These are phyloP conservation scores for Drosophila demipolita DNA, from an alignment of 2,888 invertebrate genomes.

Conservation along the genomic window DNA sequence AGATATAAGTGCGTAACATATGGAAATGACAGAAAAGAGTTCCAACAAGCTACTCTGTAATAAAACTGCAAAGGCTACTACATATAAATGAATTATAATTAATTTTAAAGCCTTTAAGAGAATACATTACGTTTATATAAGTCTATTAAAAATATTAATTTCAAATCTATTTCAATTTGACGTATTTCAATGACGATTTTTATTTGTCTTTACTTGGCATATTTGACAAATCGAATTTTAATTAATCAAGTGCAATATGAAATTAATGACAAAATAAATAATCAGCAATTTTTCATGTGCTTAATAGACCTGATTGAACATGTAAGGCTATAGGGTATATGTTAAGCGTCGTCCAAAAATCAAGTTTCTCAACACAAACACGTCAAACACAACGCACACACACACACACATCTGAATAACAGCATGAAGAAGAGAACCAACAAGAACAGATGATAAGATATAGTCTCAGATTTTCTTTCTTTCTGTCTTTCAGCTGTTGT, in stretches of 20 bases:
- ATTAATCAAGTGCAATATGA: conserved; percentile 5
- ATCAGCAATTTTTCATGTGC: background rate
- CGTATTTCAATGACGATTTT: background rate
- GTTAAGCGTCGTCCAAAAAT: conserved; percentile 37
- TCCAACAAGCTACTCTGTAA: conserved; percentile 23
- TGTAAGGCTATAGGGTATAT: conserved; percentile 25
- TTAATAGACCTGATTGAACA: background rate
- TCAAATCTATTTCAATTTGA: background rate
- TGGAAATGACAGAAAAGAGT: background rate
- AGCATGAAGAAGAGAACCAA: conserved; percentile 13
- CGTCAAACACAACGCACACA: conserved; percentile 38
- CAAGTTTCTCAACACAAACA: conserved; percentile 45
- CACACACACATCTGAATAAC: background rate
- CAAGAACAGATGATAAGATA: conserved; percentile 28
- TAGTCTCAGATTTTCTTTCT: conserved; percentile 18
- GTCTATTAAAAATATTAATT: background rate
- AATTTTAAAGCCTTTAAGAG: background rate
- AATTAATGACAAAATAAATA: conserved; percentile 5
- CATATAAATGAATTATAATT: background rate
- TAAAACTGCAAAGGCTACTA: background rate
- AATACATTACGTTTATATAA: background rate
- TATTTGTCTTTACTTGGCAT: background rate
- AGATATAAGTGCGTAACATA: conserved; percentile 36
- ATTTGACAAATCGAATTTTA: conserved; percentile 8
- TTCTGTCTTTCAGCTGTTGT: conserved; percentile 15